phyloP scores from a whole-genome alignment of 2,888 invertebrate genomes.

The Peribatodes rhomboidaria region DNA sequence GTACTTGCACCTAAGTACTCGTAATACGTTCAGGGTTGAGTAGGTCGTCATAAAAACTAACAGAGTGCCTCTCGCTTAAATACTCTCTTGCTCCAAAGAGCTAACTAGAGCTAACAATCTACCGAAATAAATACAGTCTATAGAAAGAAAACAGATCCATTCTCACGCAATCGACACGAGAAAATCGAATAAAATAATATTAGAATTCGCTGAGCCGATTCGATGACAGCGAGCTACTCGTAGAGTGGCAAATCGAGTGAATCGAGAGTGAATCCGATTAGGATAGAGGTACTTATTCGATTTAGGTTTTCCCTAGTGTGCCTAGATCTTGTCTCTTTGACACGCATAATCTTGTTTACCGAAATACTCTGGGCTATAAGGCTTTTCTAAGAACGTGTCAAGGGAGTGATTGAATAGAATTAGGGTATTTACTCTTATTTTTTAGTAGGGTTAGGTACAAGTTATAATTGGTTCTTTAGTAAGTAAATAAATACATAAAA shows the following conservation, averaged over 20 bases:
- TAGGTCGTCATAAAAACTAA: no score
- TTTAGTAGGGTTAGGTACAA: neutral
- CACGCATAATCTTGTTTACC: slow-evolving; percentile 22
- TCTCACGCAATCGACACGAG: neutral
- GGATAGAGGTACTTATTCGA: slow-evolving; percentile 6
- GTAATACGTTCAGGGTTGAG: no score
- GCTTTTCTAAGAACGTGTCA: slow-evolving; percentile 9
- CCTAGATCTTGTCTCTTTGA: slow-evolving; percentile 17
- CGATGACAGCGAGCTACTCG: slow-evolving; percentile 12
- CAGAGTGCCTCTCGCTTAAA: no score
- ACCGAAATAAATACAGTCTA: no score
- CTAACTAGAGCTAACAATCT: no score
- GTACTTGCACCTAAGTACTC: no score
- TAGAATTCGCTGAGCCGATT: neutral
- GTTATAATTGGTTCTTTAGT: no score
- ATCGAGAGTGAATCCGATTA: slow-evolving; percentile 24
- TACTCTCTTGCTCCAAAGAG: no score
- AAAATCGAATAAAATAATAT: neutral
- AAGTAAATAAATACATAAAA: no score
- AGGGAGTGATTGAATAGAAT: slow-evolving; percentile 8
- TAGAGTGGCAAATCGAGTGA: slow-evolving; percentile 23
- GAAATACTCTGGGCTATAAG: neutral
- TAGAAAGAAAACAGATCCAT: no score
- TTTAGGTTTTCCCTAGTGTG: slow-evolving; percentile 15
- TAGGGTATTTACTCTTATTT: neutral